phyloP scores from a whole-genome alignment of 2,888 invertebrate genomes.

The Trachelus tabidus region DNA sequence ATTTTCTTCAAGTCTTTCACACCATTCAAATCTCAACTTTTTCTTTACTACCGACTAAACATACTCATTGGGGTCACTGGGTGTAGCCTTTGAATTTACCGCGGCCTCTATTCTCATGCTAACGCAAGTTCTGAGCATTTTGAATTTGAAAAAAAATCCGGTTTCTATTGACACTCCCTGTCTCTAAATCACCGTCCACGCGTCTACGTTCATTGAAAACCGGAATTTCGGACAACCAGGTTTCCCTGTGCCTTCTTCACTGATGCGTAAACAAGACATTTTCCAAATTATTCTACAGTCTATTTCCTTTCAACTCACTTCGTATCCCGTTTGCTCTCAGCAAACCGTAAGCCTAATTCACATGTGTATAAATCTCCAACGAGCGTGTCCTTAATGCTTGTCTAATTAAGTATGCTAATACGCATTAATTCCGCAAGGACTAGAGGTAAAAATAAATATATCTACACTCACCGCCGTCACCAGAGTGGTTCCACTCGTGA shows the following conservation, averaged over 20 bases:
- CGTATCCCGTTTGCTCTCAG: background rate
- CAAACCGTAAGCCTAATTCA: background rate
- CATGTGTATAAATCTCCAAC: background rate
- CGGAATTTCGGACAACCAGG: background rate
- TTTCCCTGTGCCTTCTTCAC: background rate
- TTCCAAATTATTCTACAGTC: background rate
- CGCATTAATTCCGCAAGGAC: background rate
- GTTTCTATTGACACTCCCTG: conserved; percentile 1
- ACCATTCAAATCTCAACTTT: background rate
- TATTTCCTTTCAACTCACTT: background rate
- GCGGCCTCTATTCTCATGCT: background rate
- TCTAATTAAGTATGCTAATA: conserved; percentile 8
- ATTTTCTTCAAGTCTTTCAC: background rate
- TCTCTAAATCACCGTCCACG: background rate
- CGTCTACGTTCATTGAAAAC: background rate
- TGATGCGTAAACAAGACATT: background rate
- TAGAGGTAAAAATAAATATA: background rate
- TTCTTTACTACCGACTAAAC: background rate
- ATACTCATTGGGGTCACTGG: background rate
- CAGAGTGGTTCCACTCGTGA: background rate
- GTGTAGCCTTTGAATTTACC: background rate
- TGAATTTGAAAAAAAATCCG: background rate
- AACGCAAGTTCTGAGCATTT: background rate
- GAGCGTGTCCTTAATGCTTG: background rate
- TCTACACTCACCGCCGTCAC: background rate